Evolutionary conservation across 1,140 invertebrate genomes (phyloP).

Genomic region (Cyclina sinensis): DNA sequence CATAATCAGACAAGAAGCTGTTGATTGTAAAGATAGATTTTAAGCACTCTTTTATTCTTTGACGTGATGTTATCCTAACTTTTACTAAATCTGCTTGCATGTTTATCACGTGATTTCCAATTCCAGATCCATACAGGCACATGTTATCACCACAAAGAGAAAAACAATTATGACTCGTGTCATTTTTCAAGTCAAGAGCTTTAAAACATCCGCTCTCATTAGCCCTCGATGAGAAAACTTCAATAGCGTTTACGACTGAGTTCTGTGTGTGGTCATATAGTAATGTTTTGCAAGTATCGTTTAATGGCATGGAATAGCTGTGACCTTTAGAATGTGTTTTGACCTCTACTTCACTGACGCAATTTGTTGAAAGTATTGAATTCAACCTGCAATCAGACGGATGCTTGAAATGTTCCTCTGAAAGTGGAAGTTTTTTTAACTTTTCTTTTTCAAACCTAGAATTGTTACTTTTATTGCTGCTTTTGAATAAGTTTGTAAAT

Average conservation of each 20-base stretch:
- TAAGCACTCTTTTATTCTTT: not conserved
- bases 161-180: not conserved
- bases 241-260: not conserved
- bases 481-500: not conserved
- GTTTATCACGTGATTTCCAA: not conserved
- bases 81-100: not conserved
- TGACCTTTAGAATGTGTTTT: not conserved
- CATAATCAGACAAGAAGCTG: not conserved
- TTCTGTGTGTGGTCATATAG: not conserved
- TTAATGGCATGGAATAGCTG: not conserved
- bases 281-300: not conserved
- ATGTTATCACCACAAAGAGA: not conserved
- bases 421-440: not conserved
- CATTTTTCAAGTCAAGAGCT: not conserved
- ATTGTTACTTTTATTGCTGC: not conserved
- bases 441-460: not conserved
- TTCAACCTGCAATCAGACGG: not conserved
- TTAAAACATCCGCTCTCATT: not conserved
- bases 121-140: not conserved
- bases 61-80: not conserved
- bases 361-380: not conserved
- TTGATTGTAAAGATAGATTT: not conserved
- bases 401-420: not conserved
- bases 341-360: not conserved
- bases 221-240: not conserved